Conservation (phyloP, 2,888 invertebrate genomes). For the Nemapogon koenigi region DNA sequence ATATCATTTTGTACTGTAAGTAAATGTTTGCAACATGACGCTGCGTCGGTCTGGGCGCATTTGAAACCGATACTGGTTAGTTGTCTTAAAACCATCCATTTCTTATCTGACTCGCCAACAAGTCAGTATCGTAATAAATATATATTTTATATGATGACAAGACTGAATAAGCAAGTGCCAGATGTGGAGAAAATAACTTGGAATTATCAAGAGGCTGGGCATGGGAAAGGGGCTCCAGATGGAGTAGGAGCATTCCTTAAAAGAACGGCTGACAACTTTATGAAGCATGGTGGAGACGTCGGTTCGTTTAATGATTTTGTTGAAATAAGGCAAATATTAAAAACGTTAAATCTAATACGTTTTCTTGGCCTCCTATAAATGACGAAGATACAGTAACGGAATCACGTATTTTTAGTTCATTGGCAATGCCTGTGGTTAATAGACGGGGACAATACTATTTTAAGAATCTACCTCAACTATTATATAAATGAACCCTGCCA, state of each 20-base stretch:
- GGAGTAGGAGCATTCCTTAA: constrained; percentile 30
- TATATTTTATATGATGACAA: constrained; percentile 12
- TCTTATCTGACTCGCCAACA: constrained; percentile 15
- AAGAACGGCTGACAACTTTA: constrained; percentile 22
- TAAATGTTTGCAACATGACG: neutral
- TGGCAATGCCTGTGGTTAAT: no score
- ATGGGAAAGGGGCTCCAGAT: constrained; percentile 30
- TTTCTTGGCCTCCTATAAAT: no score
- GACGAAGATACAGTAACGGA: no score
- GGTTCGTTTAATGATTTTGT: neutral
- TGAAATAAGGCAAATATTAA: neutral
- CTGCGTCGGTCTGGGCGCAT: no score
- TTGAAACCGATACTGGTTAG: no score
- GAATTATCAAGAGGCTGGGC: constrained; percentile 24
- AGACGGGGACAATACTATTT: no score
- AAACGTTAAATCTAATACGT: no score
- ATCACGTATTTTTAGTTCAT: no score
- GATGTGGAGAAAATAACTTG: constrained; percentile 10
- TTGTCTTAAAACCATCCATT: constrained; percentile 14
- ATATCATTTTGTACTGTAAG: neutral
- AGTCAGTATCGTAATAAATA: constrained; percentile 16
- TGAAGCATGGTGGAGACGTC: constrained; percentile 18
- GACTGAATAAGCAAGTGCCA: constrained; percentile 6
- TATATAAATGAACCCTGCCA: no score
- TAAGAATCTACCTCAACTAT: no score